Evolutionary conservation across 2,888 invertebrate genomes (phyloP).

Genomic region (Papilio gigon): DNA sequence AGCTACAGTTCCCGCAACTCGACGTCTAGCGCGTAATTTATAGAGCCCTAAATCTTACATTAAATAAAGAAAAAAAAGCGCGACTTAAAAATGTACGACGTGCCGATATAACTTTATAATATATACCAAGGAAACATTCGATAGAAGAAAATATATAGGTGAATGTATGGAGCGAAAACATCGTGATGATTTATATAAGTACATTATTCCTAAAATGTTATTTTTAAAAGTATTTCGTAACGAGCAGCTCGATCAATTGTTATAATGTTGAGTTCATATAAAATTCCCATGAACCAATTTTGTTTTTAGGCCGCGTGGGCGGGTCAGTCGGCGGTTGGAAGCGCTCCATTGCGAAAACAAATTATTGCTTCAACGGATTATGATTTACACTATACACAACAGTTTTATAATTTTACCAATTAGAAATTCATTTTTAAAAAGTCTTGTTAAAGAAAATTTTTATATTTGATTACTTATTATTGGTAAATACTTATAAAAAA

Average conservation of each 20-base stretch:
- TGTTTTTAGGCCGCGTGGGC: constrained; percentile 39
- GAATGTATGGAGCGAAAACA: no score
- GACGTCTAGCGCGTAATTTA: no score
- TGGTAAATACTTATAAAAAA: no score
- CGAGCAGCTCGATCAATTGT: constrained; percentile 16
- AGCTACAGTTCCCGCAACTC: no score
- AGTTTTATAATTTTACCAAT: not conserved
- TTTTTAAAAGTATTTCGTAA: constrained; percentile 18
- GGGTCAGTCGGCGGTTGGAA: constrained; percentile 22
- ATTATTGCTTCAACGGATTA: constrained; percentile 15
- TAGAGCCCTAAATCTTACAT: no score
- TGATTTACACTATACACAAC: constrained; percentile 1
- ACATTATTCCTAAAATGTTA: no score
- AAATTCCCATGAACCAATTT: constrained; percentile 40
- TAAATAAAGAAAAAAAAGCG: no score
- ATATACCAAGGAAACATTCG: no score
- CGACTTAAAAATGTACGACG: no score
- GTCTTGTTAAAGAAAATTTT: not conserved
- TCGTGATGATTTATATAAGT: no score
- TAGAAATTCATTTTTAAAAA: not conserved
- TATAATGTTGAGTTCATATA: constrained; percentile 16
- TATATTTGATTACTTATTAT: not conserved
- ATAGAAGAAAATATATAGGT: no score
- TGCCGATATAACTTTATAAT: no score
- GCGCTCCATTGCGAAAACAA: constrained; percentile 34